Percentiles rank a stretch among this genome's conserved stretches.
phyloP scores from a whole-genome alignment of 2,797 vertebrate genomes.

The Sebastes nivosus region DNA sequence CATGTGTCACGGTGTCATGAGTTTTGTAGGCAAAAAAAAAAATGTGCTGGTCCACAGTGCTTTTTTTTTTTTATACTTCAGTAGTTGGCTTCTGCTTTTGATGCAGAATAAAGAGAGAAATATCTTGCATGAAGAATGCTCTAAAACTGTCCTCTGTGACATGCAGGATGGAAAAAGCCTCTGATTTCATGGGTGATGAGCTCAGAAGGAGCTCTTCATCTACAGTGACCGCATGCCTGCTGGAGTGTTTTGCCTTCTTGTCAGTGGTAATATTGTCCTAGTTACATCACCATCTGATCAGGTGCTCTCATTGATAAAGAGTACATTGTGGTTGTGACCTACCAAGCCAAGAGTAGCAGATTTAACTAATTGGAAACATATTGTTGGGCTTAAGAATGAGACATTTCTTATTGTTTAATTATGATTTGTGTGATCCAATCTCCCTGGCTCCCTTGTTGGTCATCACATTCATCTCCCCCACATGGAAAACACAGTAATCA shows the following conservation, averaged over 20 bases:
- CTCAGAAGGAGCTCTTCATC: neutral
- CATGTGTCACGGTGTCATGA: neutral
- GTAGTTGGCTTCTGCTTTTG: neutral
- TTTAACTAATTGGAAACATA: neutral
- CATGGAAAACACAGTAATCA: neutral
- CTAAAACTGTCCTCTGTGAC: neutral
- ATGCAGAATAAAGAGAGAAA: neutral
- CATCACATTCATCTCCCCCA: neutral
- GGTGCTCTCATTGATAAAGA: conserved; percentile 7
- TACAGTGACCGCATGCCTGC: neutral
- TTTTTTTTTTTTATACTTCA: neutral
- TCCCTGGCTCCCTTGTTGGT: neutral
- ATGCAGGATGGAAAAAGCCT: neutral
- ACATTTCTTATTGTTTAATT: neutral
- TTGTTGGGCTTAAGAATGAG: neutral
- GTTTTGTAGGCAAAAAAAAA: neutral
- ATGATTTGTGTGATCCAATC: neutral
- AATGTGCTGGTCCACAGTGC: neutral
- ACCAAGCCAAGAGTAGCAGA: too few species aligned
- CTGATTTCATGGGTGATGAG: neutral
- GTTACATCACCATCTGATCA: conserved; percentile 7
- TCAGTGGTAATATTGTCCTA: neutral
- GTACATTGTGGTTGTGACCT: neutral
- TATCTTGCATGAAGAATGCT: neutral
- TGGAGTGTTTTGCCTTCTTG: neutral